Percentiles rank a stretch among this genome's conserved stretches.
Evolutionary conservation across 2,888 invertebrate species (phyloP).

Genomic region (Crocallis elinguaria): DNA sequence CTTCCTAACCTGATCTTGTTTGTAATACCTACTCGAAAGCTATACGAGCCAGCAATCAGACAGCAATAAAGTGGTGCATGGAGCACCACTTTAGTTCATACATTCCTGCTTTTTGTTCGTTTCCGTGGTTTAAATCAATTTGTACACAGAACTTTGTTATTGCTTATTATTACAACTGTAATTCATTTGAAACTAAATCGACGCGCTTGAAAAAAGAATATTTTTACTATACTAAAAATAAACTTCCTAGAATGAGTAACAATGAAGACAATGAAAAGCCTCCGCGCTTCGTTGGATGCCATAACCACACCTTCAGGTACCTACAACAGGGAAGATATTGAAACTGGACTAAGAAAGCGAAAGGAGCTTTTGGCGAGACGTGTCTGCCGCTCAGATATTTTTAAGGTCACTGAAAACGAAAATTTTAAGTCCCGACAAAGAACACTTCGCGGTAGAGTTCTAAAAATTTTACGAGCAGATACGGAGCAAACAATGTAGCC

Average conservation of each 20-base stretch:
- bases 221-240: no score
- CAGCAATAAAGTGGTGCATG: no score
- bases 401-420: conserved; percentile 23
- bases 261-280: neutral
- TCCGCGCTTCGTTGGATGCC: neutral
- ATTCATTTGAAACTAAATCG: no score
- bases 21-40: conserved; percentile 2
- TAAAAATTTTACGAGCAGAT: conserved; percentile 4
- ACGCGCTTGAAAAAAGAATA: no score
- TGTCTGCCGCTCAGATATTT: conserved; percentile 12
- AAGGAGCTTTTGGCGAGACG: conserved; percentile 13
- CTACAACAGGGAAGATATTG: conserved; percentile 16
- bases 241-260: no score
- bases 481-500: neutral
- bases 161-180: no score
- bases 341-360: conserved; percentile 25
- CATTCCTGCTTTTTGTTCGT: no score
- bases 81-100: no score
- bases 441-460: neutral
- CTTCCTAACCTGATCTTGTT: conserved; percentile 33
- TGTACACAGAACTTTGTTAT: no score
- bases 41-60: no score
- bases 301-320: conserved; percentile 1
- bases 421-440: neutral
- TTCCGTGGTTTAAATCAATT: no score